Evolutionary conservation across 2,113 vertebrate species (phyloP).

Genomic region (Spea multiplicata): DNA sequence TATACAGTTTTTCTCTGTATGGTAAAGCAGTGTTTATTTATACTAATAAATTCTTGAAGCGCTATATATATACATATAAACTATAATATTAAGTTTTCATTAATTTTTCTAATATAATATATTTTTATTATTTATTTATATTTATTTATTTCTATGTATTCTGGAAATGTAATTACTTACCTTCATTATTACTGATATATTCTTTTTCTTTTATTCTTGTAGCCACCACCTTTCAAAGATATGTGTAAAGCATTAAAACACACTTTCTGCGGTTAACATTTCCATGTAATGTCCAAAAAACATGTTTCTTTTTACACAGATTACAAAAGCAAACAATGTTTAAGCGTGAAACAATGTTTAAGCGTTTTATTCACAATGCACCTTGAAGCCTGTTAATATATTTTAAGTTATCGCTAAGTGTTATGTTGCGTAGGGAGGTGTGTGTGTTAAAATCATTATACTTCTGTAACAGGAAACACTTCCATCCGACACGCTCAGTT

Average conservation of each 20-base stretch:
- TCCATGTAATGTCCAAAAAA: neutral
- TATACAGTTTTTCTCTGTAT: too few species aligned
- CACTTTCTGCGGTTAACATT: neutral
- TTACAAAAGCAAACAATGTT: constrained; percentile 20
- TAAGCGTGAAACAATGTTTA: neutral
- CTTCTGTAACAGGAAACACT: neutral
- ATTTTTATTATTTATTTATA: too few species aligned
- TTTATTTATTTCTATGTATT: too few species aligned
- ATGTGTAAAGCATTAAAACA: neutral
- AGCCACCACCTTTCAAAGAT: neutral
- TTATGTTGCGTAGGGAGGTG: neutral
- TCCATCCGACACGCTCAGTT: neutral
- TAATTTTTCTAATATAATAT: too few species aligned
- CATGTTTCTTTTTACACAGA: constrained; percentile 30
- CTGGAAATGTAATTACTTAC: too few species aligned
- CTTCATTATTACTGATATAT: too few species aligned
- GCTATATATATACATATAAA: too few species aligned
- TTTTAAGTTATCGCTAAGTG: neutral
- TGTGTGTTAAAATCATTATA: neutral
- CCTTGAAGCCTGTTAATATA: neutral
- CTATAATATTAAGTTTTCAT: too few species aligned
- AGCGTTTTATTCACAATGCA: neutral
- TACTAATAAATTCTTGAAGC: too few species aligned
- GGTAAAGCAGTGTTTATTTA: too few species aligned
- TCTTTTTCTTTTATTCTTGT: neutral